These are phyloP conservation scores for Burhinus bistriatus DNA, from an alignment of 2,113 vertebrate genomes.

Conservation along the genomic window DNA sequence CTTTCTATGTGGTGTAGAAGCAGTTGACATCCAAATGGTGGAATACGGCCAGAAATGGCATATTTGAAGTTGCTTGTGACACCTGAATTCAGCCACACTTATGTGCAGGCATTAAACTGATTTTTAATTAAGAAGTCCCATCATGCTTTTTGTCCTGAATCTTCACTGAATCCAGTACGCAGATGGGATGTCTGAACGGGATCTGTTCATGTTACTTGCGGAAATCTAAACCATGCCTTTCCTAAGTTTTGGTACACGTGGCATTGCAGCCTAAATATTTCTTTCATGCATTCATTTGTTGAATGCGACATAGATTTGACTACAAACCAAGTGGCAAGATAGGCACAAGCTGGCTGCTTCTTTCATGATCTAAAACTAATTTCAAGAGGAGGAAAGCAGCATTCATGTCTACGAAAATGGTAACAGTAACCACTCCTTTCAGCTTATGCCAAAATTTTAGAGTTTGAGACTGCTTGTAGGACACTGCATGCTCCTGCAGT, in stretches of 20 bases:
- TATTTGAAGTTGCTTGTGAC: background rate
- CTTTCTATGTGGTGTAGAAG: background rate
- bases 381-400: background rate
- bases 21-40: background rate
- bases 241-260: background rate
- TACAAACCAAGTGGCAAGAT: background rate
- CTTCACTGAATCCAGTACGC: background rate
- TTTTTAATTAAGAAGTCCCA: background rate
- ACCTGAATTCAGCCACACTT: background rate
- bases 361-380: background rate
- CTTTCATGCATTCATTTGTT: background rate
- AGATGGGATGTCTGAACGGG: background rate
- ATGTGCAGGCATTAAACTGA: background rate
- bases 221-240: background rate
- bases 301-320: background rate
- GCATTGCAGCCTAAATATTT: background rate
- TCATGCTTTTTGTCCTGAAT: background rate
- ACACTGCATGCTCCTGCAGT: background rate
- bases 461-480: background rate
- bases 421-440: background rate
- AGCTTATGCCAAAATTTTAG: background rate
- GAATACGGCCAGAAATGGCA: background rate
- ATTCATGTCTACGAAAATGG: fast-evolving
- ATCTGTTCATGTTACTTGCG: background rate
- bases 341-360: background rate